Conservation (phyloP, 2,797 vertebrate species). For the Falco rusticolus region DNA sequence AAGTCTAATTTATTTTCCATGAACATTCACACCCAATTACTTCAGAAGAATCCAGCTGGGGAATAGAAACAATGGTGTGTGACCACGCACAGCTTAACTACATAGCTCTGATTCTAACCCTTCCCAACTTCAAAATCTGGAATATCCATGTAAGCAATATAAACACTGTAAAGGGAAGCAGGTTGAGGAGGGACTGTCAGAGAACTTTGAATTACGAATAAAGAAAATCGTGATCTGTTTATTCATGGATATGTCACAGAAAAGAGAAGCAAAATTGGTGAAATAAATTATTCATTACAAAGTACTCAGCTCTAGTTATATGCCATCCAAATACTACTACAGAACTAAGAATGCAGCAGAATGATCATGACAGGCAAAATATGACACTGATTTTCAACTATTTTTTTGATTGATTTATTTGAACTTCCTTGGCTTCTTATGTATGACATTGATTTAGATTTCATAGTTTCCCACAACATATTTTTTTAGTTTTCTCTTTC, state of each 20-base stretch:
- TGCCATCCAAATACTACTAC: background rate
- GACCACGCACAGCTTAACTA: background rate
- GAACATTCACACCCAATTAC: constrained; percentile 48
- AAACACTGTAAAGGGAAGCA: background rate
- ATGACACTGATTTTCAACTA: background rate
- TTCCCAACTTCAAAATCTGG: background rate
- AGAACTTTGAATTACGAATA: background rate
- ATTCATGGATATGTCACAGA: background rate
- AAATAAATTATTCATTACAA: constrained; percentile 39
- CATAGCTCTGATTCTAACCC: background rate
- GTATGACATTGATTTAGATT: background rate
- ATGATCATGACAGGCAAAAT: background rate
- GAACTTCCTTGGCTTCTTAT: background rate
- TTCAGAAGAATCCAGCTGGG: constrained; percentile 47
- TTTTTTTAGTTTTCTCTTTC: background rate
- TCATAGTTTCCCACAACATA: background rate
- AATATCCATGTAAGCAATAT: background rate
- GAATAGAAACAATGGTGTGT: background rate
- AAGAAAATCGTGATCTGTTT: background rate
- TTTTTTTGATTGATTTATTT: background rate
- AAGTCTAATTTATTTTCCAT: constrained; percentile 50
- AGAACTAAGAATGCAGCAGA: background rate
- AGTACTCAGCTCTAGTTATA: background rate
- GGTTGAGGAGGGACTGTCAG: background rate
- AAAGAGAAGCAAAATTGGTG: background rate